Conservation (phyloP, 1,140 invertebrate genomes). For the Teleogryllus occipitalis region DNA sequence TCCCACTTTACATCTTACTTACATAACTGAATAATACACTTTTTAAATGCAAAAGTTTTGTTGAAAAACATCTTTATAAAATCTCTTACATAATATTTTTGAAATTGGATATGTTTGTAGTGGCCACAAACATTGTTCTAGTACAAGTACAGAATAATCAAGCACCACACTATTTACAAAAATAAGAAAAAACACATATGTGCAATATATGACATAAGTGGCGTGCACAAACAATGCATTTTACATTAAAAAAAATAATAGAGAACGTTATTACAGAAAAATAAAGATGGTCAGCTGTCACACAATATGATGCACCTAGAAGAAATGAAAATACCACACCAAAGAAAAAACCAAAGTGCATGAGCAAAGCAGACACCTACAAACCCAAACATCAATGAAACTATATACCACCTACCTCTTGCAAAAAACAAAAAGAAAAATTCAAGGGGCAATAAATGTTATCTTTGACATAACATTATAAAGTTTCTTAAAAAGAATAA, state of each 20-base stretch:
- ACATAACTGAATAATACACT: no score
- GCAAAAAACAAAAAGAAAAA: no score
- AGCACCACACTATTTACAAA: background rate
- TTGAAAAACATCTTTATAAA: no score
- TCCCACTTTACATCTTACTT: no score
- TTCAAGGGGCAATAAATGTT: no score
- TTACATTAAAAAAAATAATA: background rate
- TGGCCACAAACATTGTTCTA: no score
- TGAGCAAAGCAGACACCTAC: background rate
- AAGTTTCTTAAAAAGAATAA: no score
- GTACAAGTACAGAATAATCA: background rate
- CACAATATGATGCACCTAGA: background rate
- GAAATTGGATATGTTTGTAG: no score
- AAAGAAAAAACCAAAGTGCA: background rate
- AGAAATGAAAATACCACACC: background rate
- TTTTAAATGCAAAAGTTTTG: no score
- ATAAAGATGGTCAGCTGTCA: background rate
- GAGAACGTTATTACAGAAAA: background rate
- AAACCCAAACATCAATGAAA: background rate
- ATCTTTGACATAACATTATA: no score
- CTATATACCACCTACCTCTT: background rate
- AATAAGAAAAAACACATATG: background rate
- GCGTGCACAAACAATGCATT: background rate
- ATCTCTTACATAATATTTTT: no score
- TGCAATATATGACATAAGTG: background rate